These are phyloP conservation scores for Synanthedon vespiformis DNA, from an alignment of 2,888 invertebrate species.

Conservation along the genomic window DNA sequence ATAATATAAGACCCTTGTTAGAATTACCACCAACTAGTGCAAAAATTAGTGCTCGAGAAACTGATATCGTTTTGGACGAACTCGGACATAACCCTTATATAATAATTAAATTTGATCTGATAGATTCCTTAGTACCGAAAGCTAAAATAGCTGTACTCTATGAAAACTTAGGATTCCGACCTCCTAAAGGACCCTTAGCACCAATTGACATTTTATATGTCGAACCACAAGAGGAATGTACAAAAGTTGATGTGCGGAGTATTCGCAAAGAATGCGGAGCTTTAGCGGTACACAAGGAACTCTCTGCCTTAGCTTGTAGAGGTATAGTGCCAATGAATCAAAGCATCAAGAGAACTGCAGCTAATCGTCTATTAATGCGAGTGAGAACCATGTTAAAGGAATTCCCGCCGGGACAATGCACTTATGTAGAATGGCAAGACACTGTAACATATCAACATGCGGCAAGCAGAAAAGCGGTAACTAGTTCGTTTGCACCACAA, in stretches of 20 bases:
- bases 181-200: conserved; percentile 20
- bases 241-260: conserved; percentile 31
- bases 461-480: conserved; percentile 47
- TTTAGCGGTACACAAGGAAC: conserved; percentile 51
- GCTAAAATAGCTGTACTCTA: conserved; percentile 31
- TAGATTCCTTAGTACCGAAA: conserved; percentile 36
- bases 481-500: conserved; percentile 52
- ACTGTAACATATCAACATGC: conserved; percentile 50
- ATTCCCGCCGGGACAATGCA: conserved; percentile 41
- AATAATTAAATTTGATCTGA: conserved; percentile 43
- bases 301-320: conserved; percentile 39
- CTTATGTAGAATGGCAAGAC: conserved; percentile 45
- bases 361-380: conserved; percentile 45
- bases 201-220: conserved; percentile 29
- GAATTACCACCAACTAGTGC: conserved; percentile 48
- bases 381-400: conserved; percentile 48
- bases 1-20: conserved; percentile 28
- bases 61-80: conserved; percentile 32
- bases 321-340: conserved; percentile 46
- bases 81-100: conserved; percentile 36
- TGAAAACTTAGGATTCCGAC: conserved; percentile 31
- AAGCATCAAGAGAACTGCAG: conserved; percentile 53
- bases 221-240: conserved; percentile 27
- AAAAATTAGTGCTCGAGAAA: conserved; percentile 30
- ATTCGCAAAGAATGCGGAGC: conserved; percentile 51